These are phyloP conservation scores for Carcina quercana DNA, from an alignment of 2,888 invertebrate species.

Conservation along the genomic window DNA sequence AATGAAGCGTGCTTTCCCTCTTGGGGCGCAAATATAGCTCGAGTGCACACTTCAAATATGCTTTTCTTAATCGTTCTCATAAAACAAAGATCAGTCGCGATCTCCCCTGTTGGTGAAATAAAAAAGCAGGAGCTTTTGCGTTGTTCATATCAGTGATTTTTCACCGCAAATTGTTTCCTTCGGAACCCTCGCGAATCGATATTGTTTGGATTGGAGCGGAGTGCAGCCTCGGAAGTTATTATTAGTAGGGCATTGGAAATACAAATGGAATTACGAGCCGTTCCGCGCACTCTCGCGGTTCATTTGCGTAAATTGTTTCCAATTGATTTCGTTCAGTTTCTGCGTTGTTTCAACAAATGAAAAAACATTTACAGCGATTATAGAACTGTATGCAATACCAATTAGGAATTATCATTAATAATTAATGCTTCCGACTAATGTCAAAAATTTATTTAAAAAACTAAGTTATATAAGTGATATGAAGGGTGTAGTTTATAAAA, in stretches of 20 bases:
- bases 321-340: conserved; percentile 15
- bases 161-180: conserved; percentile 61
- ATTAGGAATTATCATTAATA: too few species aligned
- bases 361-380: too few species aligned
- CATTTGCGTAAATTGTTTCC: conserved; percentile 32
- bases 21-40: conserved; percentile 66
- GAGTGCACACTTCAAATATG: conserved; percentile 74
- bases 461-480: too few species aligned
- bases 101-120: conserved; percentile 51
- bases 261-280: conserved; percentile 40
- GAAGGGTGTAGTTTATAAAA: too few species aligned
- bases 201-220: conserved; percentile 53
- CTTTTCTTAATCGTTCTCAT: conserved; percentile 76
- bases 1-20: conserved; percentile 69
- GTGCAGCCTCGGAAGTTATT: conserved; percentile 46
- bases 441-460: too few species aligned
- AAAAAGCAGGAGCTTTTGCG: conserved; percentile 44
- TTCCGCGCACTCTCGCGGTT: conserved; percentile 34
- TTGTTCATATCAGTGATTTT: conserved; percentile 59
- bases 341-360: neutral
- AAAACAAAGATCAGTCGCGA: conserved; percentile 71
- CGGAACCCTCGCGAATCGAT: conserved; percentile 51
- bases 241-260: conserved; percentile 44
- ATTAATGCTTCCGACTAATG: too few species aligned
- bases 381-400: too few species aligned